Evolutionary conservation across 2,113 vertebrate genomes (phyloP).

Genomic region (Melanerpes aurifrons): DNA sequence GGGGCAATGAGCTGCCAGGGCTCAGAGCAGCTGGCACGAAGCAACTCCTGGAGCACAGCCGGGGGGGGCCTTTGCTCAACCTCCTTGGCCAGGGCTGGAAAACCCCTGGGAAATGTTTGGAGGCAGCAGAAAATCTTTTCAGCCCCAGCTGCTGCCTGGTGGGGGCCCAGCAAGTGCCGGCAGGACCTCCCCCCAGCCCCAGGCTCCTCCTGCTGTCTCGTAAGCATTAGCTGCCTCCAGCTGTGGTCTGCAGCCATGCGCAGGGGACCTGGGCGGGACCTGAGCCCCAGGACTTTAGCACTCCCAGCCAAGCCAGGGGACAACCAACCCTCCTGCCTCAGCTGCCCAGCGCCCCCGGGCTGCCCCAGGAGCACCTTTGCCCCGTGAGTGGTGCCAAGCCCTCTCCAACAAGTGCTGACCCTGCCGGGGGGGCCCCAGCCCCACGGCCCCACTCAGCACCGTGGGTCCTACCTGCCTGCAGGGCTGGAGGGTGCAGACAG

Average conservation of each 20-base stretch:
- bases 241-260: fast-evolving
- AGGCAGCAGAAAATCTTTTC: background rate
- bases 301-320: background rate
- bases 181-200: too few species aligned
- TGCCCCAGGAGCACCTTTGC: too few species aligned
- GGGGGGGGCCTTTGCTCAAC: background rate
- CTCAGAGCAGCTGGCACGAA: background rate
- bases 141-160: background rate
- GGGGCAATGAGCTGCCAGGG: fast-evolving
- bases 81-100: background rate
- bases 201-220: background rate
- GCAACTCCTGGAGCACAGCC: too few species aligned
- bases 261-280: background rate
- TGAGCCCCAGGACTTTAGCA: background rate
- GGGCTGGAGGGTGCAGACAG: background rate
- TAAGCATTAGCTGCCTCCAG: background rate
- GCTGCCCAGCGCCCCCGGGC: background rate
- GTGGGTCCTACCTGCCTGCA: background rate
- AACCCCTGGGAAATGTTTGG: background rate
- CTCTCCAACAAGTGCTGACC: background rate
- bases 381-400: fast-evolving
- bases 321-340: background rate
- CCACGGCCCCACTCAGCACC: fast-evolving
- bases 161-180: background rate
- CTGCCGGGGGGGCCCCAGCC: background rate